Evolutionary conservation across 2,888 invertebrate genomes (phyloP).

Genomic region (Torymus aiolomorphi): DNA sequence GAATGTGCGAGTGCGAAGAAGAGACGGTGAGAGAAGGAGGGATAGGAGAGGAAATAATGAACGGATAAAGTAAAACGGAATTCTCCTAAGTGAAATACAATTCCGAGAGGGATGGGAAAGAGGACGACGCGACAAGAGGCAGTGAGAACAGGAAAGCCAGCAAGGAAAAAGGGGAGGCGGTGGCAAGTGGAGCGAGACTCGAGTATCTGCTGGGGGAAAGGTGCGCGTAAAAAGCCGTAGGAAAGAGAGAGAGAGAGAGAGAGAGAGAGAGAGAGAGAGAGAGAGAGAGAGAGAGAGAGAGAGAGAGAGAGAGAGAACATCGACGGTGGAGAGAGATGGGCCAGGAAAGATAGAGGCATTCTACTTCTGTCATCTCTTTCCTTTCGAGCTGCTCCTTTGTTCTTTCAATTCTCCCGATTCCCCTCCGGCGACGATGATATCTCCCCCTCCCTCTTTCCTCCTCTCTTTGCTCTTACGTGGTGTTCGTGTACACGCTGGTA

Average conservation of each 20-base stretch:
- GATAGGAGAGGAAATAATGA: slow-evolving; percentile 1
- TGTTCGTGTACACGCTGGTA: no score
- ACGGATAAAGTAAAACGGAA: slow-evolving; percentile 19
- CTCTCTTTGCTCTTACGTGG: no score
- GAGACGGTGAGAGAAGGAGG: no score
- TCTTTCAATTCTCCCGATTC: slow-evolving; percentile 58
- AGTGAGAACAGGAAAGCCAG: neutral
- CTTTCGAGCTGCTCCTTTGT: slow-evolving; percentile 61
- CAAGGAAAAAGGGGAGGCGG: neutral
- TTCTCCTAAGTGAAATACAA: slow-evolving; percentile 2
- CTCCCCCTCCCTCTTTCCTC: neutral
- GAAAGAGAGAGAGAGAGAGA: slow-evolving; percentile 26
- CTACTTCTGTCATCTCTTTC: slow-evolving; percentile 57
- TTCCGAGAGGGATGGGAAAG: neutral
- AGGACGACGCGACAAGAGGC: neutral
- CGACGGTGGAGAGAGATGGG: slow-evolving; percentile 56
- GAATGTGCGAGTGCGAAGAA: neutral
- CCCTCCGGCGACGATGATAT: slow-evolving; percentile 38
- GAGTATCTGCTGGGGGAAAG: neutral
- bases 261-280: neutral
- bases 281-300: slow-evolving; percentile 10
- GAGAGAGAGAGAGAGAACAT: slow-evolving; percentile 11
- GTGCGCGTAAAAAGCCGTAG: neutral
- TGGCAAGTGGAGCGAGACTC: slow-evolving; percentile 2
- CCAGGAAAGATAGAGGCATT: slow-evolving; percentile 54